Evolutionary conservation across 64 coral and sea anemone species (phyloP).

Genomic region (Montipora sp.): DNA sequence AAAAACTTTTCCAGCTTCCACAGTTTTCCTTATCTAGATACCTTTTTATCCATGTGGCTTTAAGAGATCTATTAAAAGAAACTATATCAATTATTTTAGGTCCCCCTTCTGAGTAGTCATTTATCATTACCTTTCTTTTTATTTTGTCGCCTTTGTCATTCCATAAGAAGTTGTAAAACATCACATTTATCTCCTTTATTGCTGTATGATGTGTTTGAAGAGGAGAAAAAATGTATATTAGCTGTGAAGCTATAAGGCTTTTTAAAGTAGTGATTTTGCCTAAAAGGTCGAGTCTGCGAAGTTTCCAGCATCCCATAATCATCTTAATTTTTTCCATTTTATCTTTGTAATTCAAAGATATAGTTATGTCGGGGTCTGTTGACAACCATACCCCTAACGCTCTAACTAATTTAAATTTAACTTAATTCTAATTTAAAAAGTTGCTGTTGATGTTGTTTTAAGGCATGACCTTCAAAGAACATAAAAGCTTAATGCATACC

Average conservation of each 20-base stretch:
- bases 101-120: neutral
- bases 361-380: neutral
- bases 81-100: neutral
- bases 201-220: no score
- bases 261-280: constrained; percentile 16
- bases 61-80: neutral
- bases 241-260: constrained; percentile 9
- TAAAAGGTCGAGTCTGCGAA: neutral
- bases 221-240: neutral
- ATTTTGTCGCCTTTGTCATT: neutral
- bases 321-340: neutral
- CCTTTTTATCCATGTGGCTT: constrained; percentile 6
- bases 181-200: neutral
- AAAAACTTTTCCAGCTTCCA: constrained; percentile 20
- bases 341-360: neutral
- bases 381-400: neutral
- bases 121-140: neutral
- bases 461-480: no score
- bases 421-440: no score
- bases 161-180: neutral
- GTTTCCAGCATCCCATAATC: neutral
- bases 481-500: no score
- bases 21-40: neutral
- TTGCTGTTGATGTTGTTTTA: no score
- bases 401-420: neutral